phyloP scores from a whole-genome alignment of 2,888 invertebrate species.

The Selenia dentaria region DNA sequence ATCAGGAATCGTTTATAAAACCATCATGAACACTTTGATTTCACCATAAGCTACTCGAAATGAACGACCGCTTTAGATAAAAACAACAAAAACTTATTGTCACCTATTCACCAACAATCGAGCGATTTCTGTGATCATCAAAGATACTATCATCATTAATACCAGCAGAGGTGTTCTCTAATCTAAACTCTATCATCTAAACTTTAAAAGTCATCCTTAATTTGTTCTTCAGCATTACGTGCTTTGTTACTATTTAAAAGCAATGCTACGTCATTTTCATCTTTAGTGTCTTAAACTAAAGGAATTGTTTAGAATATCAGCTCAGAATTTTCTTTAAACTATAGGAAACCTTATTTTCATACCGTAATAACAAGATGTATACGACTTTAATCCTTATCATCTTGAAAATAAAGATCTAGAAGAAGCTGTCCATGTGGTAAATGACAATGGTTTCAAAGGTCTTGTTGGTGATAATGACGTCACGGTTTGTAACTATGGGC shows the following conservation, averaged over 20 bases:
- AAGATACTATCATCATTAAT: constrained; percentile 15
- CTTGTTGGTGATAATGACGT: constrained; percentile 71
- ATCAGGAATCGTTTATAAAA: constrained; percentile 71
- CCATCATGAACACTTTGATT: constrained; percentile 63
- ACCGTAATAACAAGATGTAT: neutral
- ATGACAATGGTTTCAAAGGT: constrained; percentile 3
- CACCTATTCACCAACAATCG: constrained; percentile 78
- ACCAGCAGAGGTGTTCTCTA: neutral
- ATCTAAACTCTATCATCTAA: constrained; percentile 28
- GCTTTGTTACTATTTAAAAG: constrained; percentile 15
- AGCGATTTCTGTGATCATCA: constrained; percentile 62
- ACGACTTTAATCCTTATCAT: constrained; percentile 36
- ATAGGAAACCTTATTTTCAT: constrained; percentile 17
- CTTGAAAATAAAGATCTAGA: constrained; percentile 1
- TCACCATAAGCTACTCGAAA: constrained; percentile 79
- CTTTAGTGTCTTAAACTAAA: constrained; percentile 48
- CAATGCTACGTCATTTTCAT: constrained; percentile 43
- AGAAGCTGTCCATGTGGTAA: neutral
- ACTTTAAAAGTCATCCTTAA: constrained; percentile 19
- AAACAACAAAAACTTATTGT: constrained; percentile 73
- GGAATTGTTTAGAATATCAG: constrained; percentile 51
- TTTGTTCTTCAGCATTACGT: constrained; percentile 17
- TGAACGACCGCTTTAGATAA: constrained; percentile 56
- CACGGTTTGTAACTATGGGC: constrained; percentile 64
- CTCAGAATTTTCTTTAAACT: constrained; percentile 39